phyloP scores from a whole-genome alignment of 2,797 vertebrate genomes.

The Danio kyathit region DNA sequence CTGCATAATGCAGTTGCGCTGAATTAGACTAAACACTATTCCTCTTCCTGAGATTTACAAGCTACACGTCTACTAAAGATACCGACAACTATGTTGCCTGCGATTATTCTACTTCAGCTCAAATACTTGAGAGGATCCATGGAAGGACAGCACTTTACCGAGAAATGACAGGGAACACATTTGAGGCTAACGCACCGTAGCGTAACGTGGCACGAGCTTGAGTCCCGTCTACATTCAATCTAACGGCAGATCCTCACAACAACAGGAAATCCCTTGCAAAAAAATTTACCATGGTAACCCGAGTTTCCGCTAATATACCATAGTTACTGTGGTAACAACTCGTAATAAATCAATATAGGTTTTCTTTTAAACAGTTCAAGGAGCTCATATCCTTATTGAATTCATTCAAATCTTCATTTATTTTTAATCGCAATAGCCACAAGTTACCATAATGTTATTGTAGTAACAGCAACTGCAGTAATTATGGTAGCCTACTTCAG shows the following conservation, averaged over 20 bases:
- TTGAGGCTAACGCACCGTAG: constrained; percentile 61
- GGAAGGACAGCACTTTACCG: constrained; percentile 53
- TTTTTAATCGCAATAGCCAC: neutral
- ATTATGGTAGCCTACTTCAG: neutral
- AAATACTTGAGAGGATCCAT: constrained; percentile 51
- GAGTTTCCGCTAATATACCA: constrained; percentile 34
- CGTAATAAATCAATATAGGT: neutral
- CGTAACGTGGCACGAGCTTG: constrained; percentile 64
- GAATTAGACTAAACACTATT: constrained; percentile 41
- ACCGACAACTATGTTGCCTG: constrained; percentile 42
- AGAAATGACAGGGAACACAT: constrained; percentile 60
- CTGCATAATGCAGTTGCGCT: constrained; percentile 61
- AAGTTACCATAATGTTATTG: constrained; percentile 27
- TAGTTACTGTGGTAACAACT: neutral
- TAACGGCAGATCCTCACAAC: constrained; percentile 51
- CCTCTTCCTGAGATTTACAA: constrained; percentile 28
- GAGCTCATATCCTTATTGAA: neutral
- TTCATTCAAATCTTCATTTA: neutral
- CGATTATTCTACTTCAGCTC: constrained; percentile 53
- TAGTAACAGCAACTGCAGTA: constrained; percentile 1
- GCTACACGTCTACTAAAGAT: constrained; percentile 31
- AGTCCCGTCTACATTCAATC: constrained; percentile 53
- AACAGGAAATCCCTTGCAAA: constrained; percentile 57
- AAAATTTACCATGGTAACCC: constrained; percentile 36
- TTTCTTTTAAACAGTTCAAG: neutral